These are phyloP conservation scores for Cherax destructor DNA, from an alignment of 1,140 invertebrate species.

Conservation along the genomic window DNA sequence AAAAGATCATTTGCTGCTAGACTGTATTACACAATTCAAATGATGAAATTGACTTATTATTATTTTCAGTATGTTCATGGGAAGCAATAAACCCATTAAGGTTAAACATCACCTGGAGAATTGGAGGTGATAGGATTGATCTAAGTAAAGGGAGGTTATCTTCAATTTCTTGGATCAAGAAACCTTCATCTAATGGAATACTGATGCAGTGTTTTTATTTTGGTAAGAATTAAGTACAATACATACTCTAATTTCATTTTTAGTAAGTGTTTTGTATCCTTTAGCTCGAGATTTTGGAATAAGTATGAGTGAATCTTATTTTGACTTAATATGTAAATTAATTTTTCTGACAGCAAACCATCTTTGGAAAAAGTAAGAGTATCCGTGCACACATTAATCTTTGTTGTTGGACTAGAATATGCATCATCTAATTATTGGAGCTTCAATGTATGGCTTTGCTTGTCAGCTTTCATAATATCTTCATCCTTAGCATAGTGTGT, in stretches of 20 bases:
- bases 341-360: conserved; percentile 40
- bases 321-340: background rate
- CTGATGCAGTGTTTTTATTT: background rate
- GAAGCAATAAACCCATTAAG: too few relatives aligned
- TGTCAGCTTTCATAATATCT: conserved; percentile 42
- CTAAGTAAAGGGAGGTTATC: too few relatives aligned
- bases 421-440: background rate
- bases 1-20: background rate
- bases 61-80: too few relatives aligned
- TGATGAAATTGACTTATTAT: background rate
- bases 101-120: too few relatives aligned
- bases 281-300: conserved; percentile 30
- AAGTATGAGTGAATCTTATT: background rate
- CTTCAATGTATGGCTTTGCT: conserved; percentile 51
- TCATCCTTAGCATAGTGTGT: conserved; percentile 34
- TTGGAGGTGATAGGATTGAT: too few relatives aligned
- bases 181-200: background rate
- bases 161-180: too few relatives aligned
- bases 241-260: too few relatives aligned
- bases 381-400: conserved; percentile 5
- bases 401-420: conserved; percentile 4
- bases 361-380: conserved; percentile 1
- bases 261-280: background rate
- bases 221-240: background rate
- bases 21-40: background rate